Evolutionary conservation across 2,888 invertebrate species (phyloP).

Genomic region (Euplagia quadripunctaria): DNA sequence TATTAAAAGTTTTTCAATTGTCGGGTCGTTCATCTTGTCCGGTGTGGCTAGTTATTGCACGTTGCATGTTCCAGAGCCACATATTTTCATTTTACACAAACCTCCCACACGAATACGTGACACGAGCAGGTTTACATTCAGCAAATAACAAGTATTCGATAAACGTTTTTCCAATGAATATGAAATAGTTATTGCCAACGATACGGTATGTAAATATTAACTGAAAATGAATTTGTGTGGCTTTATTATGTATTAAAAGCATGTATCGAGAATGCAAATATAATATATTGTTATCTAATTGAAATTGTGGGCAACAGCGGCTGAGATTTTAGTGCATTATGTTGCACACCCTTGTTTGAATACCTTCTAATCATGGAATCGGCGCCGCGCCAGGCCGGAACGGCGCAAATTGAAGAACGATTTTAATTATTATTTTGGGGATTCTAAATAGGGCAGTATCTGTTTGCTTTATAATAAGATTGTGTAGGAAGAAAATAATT

Average conservation of each 20-base stretch:
- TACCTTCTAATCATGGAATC: background rate
- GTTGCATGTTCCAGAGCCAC: background rate
- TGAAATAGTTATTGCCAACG: background rate
- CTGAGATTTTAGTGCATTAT: background rate
- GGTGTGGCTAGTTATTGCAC: background rate
- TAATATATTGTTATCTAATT: background rate
- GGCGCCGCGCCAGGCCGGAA: background rate
- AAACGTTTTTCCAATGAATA: background rate
- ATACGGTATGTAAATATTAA: background rate
- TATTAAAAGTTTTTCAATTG: no score
- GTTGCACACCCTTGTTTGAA: background rate
- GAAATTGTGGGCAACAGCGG: background rate
- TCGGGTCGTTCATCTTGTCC: background rate
- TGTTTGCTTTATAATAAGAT: background rate
- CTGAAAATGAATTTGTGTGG: no score
- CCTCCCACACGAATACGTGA: conserved; percentile 10
- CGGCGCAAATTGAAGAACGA: background rate
- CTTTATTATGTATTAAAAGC: background rate
- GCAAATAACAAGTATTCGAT: background rate
- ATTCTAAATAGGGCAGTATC: background rate
- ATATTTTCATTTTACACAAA: background rate
- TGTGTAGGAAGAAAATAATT: no score
- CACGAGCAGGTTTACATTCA: background rate
- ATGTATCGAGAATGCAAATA: background rate
- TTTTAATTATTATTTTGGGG: background rate